Evolutionary conservation across 2,797 vertebrate genomes (phyloP).

Genomic region (Acipenser transmontanus): DNA sequence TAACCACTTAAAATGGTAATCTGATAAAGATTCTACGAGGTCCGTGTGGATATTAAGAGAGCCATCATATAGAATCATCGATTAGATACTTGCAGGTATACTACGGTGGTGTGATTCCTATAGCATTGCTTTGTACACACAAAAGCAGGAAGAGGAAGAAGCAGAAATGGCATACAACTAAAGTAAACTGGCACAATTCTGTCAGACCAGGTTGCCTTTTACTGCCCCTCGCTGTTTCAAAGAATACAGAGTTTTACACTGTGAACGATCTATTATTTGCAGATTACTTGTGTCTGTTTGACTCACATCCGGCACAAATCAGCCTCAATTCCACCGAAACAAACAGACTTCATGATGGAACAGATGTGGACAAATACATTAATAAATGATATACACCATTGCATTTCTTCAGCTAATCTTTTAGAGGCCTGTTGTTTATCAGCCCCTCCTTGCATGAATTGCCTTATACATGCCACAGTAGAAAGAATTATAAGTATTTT

Average conservation of each 20-base stretch:
- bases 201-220: not conserved
- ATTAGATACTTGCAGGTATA: too few relatives aligned
- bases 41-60: too few relatives aligned
- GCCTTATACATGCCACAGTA: not conserved
- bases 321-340: not conserved
- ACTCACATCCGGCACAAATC: not conserved
- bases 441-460: slow-evolving; percentile 1
- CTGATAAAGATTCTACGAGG: too few relatives aligned
- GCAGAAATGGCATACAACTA: not conserved
- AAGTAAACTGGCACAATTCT: not conserved
- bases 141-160: not conserved
- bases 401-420: not conserved
- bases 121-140: not conserved
- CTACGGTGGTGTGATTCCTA: too few relatives aligned
- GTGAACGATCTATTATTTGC: not conserved
- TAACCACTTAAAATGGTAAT: too few relatives aligned
- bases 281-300: not conserved
- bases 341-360: not conserved
- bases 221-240: not conserved
- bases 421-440: not conserved
- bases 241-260: not conserved
- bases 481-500: not conserved
- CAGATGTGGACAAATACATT: not conserved
- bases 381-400: not conserved
- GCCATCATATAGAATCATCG: too few relatives aligned